These are phyloP conservation scores for Chymomyza costata DNA, from an alignment of 1,140 invertebrate species.

Conservation along the genomic window DNA sequence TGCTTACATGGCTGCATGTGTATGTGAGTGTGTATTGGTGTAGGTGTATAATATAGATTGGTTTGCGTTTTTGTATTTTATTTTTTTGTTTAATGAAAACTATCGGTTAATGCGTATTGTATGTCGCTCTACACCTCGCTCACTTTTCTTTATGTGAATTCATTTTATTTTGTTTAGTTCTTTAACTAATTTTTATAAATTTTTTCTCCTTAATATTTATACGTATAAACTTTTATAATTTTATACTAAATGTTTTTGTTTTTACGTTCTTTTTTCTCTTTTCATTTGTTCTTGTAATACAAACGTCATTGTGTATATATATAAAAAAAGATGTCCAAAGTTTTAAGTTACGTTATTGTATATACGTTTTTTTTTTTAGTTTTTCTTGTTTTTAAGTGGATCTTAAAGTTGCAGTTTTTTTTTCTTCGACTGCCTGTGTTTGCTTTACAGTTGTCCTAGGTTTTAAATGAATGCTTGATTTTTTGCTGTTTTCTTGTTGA, in stretches of 20 bases:
- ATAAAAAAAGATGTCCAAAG: constrained; percentile 74
- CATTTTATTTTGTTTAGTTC: constrained; percentile 44
- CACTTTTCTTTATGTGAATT: constrained; percentile 32
- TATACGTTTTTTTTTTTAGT: constrained; percentile 51
- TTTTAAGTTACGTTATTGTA: constrained; percentile 71
- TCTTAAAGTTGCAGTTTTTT: constrained; percentile 51
- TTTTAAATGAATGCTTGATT: constrained; percentile 52
- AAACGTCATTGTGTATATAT: constrained; percentile 62
- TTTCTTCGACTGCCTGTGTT: constrained; percentile 19
- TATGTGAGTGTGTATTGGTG: background rate
- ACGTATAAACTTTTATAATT: constrained; percentile 73
- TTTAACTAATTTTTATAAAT: constrained; percentile 71
- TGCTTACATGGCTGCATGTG: background rate
- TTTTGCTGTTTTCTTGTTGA: constrained; percentile 38
- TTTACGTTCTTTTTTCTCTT: constrained; percentile 40
- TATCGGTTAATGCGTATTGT: constrained; percentile 63
- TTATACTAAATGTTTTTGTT: constrained; percentile 69
- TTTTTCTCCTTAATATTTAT: constrained; percentile 56
- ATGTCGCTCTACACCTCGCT: constrained; percentile 57
- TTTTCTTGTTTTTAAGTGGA: constrained; percentile 53
- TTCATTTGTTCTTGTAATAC: constrained; percentile 41
- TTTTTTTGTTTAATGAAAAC: constrained; percentile 45
- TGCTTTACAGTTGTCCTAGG: constrained; percentile 19
- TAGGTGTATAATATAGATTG: background rate
- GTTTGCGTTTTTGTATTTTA: background rate